A percentile compares a stretch with the other conserved stretches of the same genome.
Evolutionary conservation across 2,797 vertebrate species (phyloP).

Genomic region (Heterohyrax brucei): DNA sequence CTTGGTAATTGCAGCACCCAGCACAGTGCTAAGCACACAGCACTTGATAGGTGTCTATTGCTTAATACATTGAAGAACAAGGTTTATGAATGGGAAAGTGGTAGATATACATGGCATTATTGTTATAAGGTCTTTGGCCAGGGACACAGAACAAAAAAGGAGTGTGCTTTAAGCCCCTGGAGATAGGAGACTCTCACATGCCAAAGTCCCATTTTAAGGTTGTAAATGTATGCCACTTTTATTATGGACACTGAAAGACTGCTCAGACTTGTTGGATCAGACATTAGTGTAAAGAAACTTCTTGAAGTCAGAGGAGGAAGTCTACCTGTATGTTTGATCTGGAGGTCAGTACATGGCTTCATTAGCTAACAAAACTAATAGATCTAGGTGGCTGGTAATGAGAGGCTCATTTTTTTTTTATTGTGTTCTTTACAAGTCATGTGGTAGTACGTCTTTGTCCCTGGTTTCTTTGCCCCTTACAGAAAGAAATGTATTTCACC

Average conservation of each 20-base stretch:
- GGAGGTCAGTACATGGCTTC: slow-evolving; percentile 63
- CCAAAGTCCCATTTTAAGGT: accelerated
- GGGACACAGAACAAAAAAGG: background rate
- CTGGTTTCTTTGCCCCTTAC: background rate
- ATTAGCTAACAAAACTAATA: background rate
- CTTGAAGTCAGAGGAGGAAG: slow-evolving; percentile 35
- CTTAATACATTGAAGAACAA: slow-evolving; percentile 6
- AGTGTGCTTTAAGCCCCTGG: background rate
- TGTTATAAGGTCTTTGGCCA: background rate
- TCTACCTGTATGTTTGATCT: background rate
- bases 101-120: background rate
- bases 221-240: slow-evolving; percentile 31
- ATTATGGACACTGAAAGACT: background rate
- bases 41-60: background rate
- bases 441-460: background rate
- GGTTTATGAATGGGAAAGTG: background rate
- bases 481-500: slow-evolving; percentile 26
- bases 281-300: slow-evolving; percentile 64
- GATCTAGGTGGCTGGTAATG: background rate
- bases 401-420: background rate
- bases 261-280: slow-evolving; percentile 56
- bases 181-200: background rate
- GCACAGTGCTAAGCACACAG: background rate
- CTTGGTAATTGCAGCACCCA: background rate
- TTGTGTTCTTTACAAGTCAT: background rate